Base-by-base conservation (phyloP, 1,140 invertebrate genomes). In the Megalonaias nervosa region DNA sequence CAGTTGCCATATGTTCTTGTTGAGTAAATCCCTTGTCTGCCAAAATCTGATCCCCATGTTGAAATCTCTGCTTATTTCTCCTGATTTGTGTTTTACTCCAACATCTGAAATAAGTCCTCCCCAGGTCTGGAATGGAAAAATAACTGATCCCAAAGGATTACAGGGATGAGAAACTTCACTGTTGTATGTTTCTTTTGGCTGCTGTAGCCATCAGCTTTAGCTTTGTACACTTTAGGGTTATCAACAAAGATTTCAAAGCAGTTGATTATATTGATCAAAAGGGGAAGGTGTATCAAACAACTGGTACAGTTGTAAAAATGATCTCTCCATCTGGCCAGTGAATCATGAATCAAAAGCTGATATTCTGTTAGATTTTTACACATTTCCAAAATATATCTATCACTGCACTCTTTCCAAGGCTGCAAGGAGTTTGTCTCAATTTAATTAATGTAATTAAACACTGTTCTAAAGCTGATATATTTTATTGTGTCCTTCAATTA, bases 211-310 rank as follows among this genome's bases (percentile, higher is more conserved):
- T 81, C 16, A 14, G 75, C 70, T 31, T 75, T 56, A 60, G 77
- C 74, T 26, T 62, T 58, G 19, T 80, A 58, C 16, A 77, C 77
- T 64, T 75, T 83, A 11, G 83, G 82, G 9, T 55, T 59, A 17
- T 80, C 80, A 69, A 83, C 79, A 26, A 83, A 83, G 16, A 85
- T 80, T 79, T 85, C 83, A 71, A 83, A 83, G 62, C 75, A 85
- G 31, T 85, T 82, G 31, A 85, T 75, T 60, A 83, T 82, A 13
- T 69, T 71, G 15, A 75, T 80, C 17, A 77, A 67, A 26, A 70
- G 62, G 1, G 80, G 75, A 71, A 82, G 80, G 5, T 77, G 66
- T 64, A n/a, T 13, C 57, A 68, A 80, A 75, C 81, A 84, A 26
- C 67, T 48, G 82, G 77, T 19, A 80, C 9, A 1, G 76, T 75